Evolutionary conservation across 2,888 invertebrate species (phyloP).

Genomic region (Loripinus fragilis): DNA sequence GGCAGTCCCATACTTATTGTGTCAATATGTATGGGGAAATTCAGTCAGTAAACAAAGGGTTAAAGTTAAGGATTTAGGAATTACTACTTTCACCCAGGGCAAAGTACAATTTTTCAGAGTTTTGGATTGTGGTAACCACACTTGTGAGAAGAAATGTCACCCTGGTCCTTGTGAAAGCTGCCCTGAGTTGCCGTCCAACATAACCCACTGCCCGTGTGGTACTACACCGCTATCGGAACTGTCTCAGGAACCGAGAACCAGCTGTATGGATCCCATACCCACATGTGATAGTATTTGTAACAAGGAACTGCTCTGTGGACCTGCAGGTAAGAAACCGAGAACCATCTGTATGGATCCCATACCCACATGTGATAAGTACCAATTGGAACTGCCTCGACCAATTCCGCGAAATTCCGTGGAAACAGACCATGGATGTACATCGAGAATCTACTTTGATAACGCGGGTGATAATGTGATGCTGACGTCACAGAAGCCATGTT

Average conservation of each 20-base stretch:
- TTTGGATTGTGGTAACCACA: conserved; percentile 86
- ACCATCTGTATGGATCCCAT: conserved; percentile 78
- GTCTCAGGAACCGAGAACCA: conserved; percentile 57
- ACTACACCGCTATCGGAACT: conserved; percentile 85
- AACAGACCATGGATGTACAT: no score
- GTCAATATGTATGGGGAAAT: no score
- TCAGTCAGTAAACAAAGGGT: no score
- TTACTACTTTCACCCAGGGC: no score
- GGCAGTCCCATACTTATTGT: no score
- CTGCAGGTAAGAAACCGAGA: conserved; percentile 70
- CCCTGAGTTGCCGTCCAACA: conserved; percentile 86
- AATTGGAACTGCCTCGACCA: no score
- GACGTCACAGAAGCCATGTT: no score
- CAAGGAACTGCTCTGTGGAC: conserved; percentile 89
- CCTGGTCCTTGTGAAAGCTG: conserved; percentile 88
- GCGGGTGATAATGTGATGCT: no score
- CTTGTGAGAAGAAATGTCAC: conserved; percentile 89
- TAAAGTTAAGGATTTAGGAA: no score
- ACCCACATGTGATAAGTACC: conserved; percentile 88
- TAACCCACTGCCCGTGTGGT: conserved; percentile 91
- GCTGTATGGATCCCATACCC: conserved; percentile 80
- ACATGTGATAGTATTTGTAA: conserved; percentile 90
- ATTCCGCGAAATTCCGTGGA: no score
- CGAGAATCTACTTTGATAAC: no score
- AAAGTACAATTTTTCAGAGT: conserved; percentile 63